Evolutionary conservation across 1,140 invertebrate genomes (phyloP), one percentile per base, ranked within the genome.

Genomic region (Megalopta genalis): DNA sequence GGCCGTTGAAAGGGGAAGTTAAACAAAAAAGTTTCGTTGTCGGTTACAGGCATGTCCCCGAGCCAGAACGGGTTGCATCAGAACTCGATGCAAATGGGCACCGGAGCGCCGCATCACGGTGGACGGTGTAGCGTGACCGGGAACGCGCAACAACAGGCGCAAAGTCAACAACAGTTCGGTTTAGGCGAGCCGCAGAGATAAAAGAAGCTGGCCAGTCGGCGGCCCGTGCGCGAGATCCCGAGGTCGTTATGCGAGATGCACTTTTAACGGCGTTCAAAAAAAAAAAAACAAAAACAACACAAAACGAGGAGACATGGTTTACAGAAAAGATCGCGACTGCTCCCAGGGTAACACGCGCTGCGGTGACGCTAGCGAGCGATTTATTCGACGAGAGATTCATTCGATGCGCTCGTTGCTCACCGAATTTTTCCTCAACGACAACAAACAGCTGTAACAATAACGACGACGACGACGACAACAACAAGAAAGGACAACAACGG

Each of bases 181-280:
- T 74, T 92, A 21, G 91, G 91, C 60, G 92, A 93, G 80, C 88
- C 90, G 8, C 91, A 92, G 71, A 93, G 92, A 93, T 93, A 93
- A 93, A 88, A 90, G 84, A 83, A 78, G 88, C 87, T 88, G 46
- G 81, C 63, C 81, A 66, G 79, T 77, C 67, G 81, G 80, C 75
- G 86, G 78, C 81, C 79, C 76, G 82, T 65, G 81, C 84, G 83
- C 81, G 88, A 80, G 77, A 85, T 69, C 84, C 83, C 82, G 77
- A 59, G 79, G 75, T 71, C 65, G 77, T 73, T 66, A 46, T 66
- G 60, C 79, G 80, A 85, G 74, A 62, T 73, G 64, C 69, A 83
- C 62, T 78, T 57, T 70, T 73, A 72, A 68, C 54, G 67, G 49
- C 59, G 71, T 64, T 72, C 57, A 52, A 69, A 72, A 65, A 65